Conservation (phyloP, 2,888 invertebrate genomes). For the Hipparchia sbordonii region DNA sequence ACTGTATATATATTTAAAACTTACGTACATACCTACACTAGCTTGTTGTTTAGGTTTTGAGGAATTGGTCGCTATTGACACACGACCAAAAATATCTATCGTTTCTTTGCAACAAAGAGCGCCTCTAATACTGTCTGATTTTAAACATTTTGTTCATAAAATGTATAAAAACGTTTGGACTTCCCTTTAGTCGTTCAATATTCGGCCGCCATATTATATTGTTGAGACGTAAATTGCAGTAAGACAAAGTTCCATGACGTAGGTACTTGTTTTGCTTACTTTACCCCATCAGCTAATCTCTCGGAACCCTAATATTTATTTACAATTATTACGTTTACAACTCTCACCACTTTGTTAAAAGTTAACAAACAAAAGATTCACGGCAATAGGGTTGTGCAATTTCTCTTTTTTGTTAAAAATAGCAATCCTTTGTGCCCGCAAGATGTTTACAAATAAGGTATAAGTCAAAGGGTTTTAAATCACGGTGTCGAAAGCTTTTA, state of each 20-base stretch:
- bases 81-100: too few relatives aligned
- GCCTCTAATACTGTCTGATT: too few relatives aligned
- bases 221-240: too few relatives aligned
- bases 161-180: too few relatives aligned
- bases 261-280: background rate
- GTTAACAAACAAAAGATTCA: slow-evolving; percentile 64
- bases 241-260: background rate
- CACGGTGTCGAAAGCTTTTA: slow-evolving; percentile 80
- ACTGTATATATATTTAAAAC: too few relatives aligned
- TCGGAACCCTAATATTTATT: slow-evolving; percentile 41
- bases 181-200: too few relatives aligned
- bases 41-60: too few relatives aligned
- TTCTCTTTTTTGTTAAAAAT: slow-evolving; percentile 66
- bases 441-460: slow-evolving; percentile 79
- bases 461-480: slow-evolving; percentile 82
- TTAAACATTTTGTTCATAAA: too few relatives aligned
- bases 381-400: slow-evolving; percentile 78
- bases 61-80: too few relatives aligned
- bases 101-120: too few relatives aligned
- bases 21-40: too few relatives aligned
- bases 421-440: slow-evolving; percentile 71
- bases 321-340: slow-evolving; percentile 46
- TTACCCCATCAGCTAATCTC: slow-evolving; percentile 19
- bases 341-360: slow-evolving; percentile 64
- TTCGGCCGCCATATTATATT: too few relatives aligned